Base-by-base conservation (phyloP, 2,888 invertebrate species). In the Cryptocephalus primarius region DNA sequence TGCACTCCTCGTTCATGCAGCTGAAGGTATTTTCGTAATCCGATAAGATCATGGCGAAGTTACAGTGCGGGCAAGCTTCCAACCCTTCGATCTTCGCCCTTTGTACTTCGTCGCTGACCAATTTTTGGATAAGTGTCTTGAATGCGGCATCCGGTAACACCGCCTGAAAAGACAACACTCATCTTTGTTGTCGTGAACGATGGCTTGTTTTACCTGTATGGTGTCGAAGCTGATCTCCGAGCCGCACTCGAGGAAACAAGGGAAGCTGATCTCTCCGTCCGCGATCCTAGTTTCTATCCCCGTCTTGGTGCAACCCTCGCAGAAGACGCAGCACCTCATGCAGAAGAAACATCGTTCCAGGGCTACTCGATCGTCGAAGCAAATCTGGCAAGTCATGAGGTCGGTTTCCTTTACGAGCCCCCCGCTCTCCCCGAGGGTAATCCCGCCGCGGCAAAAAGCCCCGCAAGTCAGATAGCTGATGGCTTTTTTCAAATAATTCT, bases 11-110 rank as follows among this genome's bases (percentile, higher is more conserved):
- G 60, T 77, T 77, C 22, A 70, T 65, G 56, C 79, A 79, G 39
- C 66, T 69, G 55, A 79, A 76, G 8, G 78, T 64, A 53, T 65
- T 68, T 46, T 71, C 65, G 22, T 63, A 58, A 9, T 64, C 59
- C 4, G 62, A 50, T n/a, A 75, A 70, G 49, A 77, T 71, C 47
- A 71, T 72, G 31, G 72, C 72, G 60, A 72, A 78, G 46, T 72
- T 69, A 60, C 80, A 79, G 60, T 75, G 76, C 4, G 77, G 77
- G 59, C 80, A 80, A 8, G 64, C 63, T 47, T 74, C 76, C 22
- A 78, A 61, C 43, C 75, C 76, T 12, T 74, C 72, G 31, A 79
- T 69, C 9, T 71, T 69, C 1, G 78, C 79, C 31, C 66, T 60
- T 45, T 61, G 65, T n/a, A 79, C 66, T 59, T 79, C 78, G 49